A percentile compares a stretch with the other conserved stretches of the same genome.
phyloP scores from a whole-genome alignment of 2,888 invertebrate genomes.

The Noctua comes region DNA sequence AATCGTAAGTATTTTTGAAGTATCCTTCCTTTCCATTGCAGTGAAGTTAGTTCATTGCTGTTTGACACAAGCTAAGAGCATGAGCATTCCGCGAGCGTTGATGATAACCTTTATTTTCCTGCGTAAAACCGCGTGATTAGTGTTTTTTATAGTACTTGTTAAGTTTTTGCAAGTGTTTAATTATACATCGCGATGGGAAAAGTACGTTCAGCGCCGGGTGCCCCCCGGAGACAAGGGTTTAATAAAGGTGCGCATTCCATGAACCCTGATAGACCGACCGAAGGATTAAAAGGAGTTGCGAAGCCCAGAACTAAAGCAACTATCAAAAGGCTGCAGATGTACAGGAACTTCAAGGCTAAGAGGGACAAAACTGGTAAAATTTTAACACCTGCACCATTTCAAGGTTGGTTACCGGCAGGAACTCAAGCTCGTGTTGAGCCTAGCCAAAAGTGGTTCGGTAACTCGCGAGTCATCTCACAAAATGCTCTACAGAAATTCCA shows the following conservation, averaged over 20 bases:
- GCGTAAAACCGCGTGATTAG: constrained; percentile 51
- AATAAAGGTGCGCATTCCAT: constrained; percentile 97
- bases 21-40: constrained; percentile 20
- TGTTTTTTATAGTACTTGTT: constrained; percentile 44
- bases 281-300: constrained; percentile 95
- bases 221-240: constrained; percentile 95
- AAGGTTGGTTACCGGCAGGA: constrained; percentile 96
- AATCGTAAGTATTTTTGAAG: constrained; percentile 46
- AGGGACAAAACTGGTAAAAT: constrained; percentile 97
- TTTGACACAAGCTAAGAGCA: constrained; percentile 57
- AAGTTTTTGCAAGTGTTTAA: constrained; percentile 33
- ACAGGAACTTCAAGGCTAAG: constrained; percentile 98
- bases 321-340: constrained; percentile 99
- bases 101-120: constrained; percentile 61
- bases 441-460: constrained; percentile 99
- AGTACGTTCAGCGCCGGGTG: constrained; percentile 92
- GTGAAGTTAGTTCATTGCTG: constrained; percentile 57
- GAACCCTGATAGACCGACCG: constrained; percentile 96
- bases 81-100: constrained; percentile 52
- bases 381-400: constrained; percentile 98
- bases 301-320: constrained; percentile 97
- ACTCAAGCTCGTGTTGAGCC: constrained; percentile 98
- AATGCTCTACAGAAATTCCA: constrained; percentile 96
- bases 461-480: constrained; percentile 99
- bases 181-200: constrained; percentile 92